Percentiles rank a stretch among this genome's conserved stretches.
Evolutionary conservation across 1,140 invertebrate genomes (phyloP).

Genomic region (Calosoma granatense): DNA sequence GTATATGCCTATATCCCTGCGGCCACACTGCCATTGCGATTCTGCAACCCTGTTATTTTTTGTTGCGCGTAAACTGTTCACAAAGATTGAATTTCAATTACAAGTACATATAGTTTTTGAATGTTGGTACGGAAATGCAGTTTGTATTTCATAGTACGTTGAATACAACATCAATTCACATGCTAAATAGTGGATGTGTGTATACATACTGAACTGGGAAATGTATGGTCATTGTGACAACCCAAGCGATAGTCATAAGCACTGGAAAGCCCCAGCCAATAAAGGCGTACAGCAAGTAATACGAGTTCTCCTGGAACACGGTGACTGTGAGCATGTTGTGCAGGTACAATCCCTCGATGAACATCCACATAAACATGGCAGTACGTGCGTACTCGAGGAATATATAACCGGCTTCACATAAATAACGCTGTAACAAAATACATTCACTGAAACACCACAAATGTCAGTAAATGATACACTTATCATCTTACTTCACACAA

Average conservation of each 20-base stretch:
- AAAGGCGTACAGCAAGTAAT: constrained; percentile 57
- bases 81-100: no score
- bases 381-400: constrained; percentile 78
- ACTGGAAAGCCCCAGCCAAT: constrained; percentile 76
- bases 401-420: constrained; percentile 70
- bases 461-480: no score
- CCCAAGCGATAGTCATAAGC: constrained; percentile 63
- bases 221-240: constrained; percentile 43
- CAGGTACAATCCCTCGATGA: constrained; percentile 79
- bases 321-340: constrained; percentile 78
- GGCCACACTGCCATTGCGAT: no score
- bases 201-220: constrained; percentile 13
- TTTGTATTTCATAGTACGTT: no score
- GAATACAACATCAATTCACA: no score
- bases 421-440: constrained; percentile 51
- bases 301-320: constrained; percentile 66
- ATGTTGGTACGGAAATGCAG: no score
- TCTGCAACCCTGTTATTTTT: no score
- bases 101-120: no score
- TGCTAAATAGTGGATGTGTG: no score
- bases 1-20: no score
- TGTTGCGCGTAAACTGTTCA: no score
- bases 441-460: constrained; percentile 5
- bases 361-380: constrained; percentile 93
- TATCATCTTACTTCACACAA: background rate